Evolutionary conservation across 2,113 vertebrate species (phyloP).

Genomic region (Otis tarda): DNA sequence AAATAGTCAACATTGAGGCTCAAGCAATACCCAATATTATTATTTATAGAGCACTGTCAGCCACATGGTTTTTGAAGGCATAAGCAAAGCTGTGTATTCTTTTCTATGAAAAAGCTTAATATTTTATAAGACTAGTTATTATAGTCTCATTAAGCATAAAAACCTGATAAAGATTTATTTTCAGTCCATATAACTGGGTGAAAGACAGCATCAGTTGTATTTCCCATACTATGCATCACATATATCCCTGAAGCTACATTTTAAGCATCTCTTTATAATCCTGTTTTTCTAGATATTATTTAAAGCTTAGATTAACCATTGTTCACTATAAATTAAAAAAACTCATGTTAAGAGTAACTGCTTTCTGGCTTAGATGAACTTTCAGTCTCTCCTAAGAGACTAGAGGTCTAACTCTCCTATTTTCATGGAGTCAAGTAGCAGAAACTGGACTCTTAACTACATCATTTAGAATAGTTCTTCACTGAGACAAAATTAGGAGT

Average conservation of each 20-base stretch:
- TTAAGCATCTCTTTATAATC: neutral
- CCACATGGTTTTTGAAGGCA: neutral
- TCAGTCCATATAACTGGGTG: neutral
- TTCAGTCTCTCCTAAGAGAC: neutral
- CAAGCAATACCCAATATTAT: neutral
- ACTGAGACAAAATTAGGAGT: neutral
- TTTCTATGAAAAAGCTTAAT: neutral
- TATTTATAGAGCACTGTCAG: neutral
- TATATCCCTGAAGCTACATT: neutral
- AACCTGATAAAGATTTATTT: neutral
- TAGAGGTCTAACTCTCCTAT: neutral
- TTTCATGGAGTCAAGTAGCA: neutral
- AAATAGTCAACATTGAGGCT: neutral
- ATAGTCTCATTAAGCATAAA: neutral
- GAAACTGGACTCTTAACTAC: neutral
- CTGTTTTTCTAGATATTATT: neutral
- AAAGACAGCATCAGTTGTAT: neutral
- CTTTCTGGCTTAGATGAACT: neutral
- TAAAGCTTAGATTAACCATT: neutral
- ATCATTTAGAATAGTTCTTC: neutral
- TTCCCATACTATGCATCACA: neutral
- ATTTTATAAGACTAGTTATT: neutral
- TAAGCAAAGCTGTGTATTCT: neutral
- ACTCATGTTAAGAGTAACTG: neutral
- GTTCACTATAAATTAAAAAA: neutral